Conservation (phyloP, 2,797 vertebrate genomes). For the Crocidura indochinensis region DNA sequence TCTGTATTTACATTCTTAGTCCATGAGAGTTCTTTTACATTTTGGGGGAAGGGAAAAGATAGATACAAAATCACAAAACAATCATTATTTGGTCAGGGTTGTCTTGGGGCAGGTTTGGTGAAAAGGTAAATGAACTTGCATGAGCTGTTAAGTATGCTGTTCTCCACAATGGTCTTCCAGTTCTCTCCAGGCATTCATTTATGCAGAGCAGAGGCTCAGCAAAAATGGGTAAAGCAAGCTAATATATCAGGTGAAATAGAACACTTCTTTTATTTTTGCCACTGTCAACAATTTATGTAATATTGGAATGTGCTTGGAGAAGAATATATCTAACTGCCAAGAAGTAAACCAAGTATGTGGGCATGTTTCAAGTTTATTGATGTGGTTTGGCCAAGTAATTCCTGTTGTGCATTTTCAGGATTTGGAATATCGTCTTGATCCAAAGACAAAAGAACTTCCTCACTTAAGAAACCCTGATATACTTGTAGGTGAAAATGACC, state of each 20-base stretch:
- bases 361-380: neutral
- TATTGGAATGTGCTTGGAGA: conserved; percentile 51
- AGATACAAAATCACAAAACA: no score
- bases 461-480: conserved; percentile 98
- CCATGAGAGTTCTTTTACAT: no score
- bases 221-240: conserved; percentile 31
- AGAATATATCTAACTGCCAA: conserved; percentile 21
- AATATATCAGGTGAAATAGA: neutral
- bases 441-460: conserved; percentile 96
- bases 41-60: no score
- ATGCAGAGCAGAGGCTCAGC: neutral
- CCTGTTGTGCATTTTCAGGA: conserved; percentile 89
- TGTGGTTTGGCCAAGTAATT: neutral
- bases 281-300: conserved; percentile 22
- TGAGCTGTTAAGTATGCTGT: no score
- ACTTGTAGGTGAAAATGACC: conserved; percentile 98
- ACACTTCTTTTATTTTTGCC: neutral
- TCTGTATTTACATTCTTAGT: no score
- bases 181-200: no score
- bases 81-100: no score
- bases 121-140: no score
- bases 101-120: no score
- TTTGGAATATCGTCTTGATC: conserved; percentile 94
- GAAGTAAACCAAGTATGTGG: neutral
- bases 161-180: no score